These are phyloP conservation scores for Sphyrna mokarran DNA, from an alignment of 2,113 vertebrate genomes.

Conservation along the genomic window DNA sequence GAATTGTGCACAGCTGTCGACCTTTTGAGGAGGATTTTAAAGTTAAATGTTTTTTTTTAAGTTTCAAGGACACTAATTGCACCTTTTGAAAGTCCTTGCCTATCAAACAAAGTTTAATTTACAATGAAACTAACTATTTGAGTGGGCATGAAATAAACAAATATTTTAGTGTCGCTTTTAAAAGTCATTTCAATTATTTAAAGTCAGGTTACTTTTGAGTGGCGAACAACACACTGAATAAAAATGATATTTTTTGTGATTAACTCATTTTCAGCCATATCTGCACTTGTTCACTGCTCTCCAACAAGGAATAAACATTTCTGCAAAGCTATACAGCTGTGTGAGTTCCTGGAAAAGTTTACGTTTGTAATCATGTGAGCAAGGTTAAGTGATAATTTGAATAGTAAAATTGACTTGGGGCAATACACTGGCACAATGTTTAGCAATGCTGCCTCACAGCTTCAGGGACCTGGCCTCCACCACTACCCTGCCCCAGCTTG, in stretches of 20 bases:
- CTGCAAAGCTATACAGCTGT: not conserved
- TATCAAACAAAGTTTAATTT: not conserved
- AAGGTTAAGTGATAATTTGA: not conserved
- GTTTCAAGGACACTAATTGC: not conserved
- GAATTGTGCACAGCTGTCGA: not conserved
- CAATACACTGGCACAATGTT: too few species aligned
- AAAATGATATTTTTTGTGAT: not conserved
- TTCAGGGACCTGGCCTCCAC: too few species aligned
- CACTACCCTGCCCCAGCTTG: too few species aligned
- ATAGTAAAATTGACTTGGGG: not conserved
- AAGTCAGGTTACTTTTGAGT: not conserved
- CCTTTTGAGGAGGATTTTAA: not conserved
- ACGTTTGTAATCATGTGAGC: not conserved
- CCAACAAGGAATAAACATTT: not conserved
- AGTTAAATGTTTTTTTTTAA: not conserved
- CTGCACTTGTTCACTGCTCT: not conserved
- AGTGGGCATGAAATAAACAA: not conserved
- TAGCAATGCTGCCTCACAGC: too few species aligned
- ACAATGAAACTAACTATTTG: not conserved
- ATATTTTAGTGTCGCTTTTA: not conserved
- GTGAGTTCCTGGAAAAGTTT: not conserved
- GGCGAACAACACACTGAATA: not conserved
- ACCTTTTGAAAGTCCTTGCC: not conserved
- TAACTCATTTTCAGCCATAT: not conserved
- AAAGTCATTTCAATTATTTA: not conserved